phyloP scores from a whole-genome alignment of 2,113 vertebrate species.

The Nematolebias whitei region DNA sequence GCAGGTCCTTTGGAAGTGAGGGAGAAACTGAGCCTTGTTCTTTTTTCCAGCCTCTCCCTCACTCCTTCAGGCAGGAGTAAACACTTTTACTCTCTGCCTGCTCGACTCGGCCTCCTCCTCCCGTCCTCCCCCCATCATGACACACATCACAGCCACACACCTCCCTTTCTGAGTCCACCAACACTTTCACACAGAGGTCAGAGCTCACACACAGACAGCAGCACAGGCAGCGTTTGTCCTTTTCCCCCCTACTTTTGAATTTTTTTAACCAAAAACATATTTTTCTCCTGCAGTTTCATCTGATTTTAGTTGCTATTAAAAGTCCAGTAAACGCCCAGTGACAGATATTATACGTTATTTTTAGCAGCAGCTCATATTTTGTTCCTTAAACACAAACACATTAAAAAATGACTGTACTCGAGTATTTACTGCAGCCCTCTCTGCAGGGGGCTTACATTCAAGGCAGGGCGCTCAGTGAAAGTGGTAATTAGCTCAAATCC shows the following conservation, averaged over 20 bases:
- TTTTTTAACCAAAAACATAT: not conserved
- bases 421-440: slow-evolving; percentile 16
- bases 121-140: slow-evolving; percentile 58
- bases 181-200: slow-evolving; percentile 66
- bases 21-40: slow-evolving; percentile 8
- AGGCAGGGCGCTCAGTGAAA: slow-evolving; percentile 31
- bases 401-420: slow-evolving; percentile 1
- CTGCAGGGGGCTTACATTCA: slow-evolving; percentile 28
- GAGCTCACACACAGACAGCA: slow-evolving; percentile 21
- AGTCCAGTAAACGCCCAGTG: no score
- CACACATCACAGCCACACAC: slow-evolving; percentile 70
- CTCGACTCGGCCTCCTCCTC: slow-evolving; percentile 40
- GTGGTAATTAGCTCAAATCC: slow-evolving; percentile 71
- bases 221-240: not conserved
- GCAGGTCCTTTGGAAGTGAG: not conserved
- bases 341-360: not conserved
- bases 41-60: slow-evolving; percentile 19
- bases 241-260: not conserved
- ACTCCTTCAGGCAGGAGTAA: slow-evolving; percentile 36
- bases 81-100: slow-evolving; percentile 58
- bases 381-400: not conserved
- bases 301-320: not conserved
- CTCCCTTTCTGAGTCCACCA: slow-evolving; percentile 66
- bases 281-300: not conserved
- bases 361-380: not conserved